Evolutionary conservation across 2,113 vertebrate genomes (phyloP).

Genomic region (Arenaria interpres): DNA sequence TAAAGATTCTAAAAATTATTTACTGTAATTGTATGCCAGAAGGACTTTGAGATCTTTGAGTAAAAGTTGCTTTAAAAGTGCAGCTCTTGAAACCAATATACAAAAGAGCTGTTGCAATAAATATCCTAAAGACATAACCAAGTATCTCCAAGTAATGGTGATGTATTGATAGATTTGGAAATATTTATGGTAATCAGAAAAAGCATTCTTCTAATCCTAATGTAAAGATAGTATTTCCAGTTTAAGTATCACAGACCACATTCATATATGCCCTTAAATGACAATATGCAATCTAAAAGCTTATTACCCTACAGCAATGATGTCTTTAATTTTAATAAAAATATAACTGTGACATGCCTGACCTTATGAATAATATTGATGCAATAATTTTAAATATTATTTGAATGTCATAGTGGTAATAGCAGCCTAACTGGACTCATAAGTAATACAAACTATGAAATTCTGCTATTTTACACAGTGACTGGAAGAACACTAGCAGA

Average conservation of each 20-base stretch:
- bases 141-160: background rate
- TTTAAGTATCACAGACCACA: background rate
- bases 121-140: background rate
- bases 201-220: background rate
- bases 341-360: slow-evolving; percentile 52
- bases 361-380: slow-evolving; percentile 73
- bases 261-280: slow-evolving; percentile 9
- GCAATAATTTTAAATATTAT: slow-evolving; percentile 62
- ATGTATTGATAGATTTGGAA: background rate
- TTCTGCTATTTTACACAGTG: background rate
- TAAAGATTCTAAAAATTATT: background rate
- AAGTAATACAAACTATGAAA: slow-evolving; percentile 46
- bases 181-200: slow-evolving; percentile 13
- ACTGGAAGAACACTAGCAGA: background rate
- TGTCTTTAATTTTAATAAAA: slow-evolving; percentile 63
- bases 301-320: slow-evolving; percentile 32
- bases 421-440: slow-evolving; percentile 23
- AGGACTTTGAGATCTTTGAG: background rate
- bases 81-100: background rate
- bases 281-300: slow-evolving; percentile 18
- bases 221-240: slow-evolving; percentile 12
- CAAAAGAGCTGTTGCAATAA: background rate
- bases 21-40: background rate
- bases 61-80: background rate
- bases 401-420: slow-evolving; percentile 64